Conservation (phyloP, 2,113 vertebrate genomes). For the Trogon melanurus region DNA sequence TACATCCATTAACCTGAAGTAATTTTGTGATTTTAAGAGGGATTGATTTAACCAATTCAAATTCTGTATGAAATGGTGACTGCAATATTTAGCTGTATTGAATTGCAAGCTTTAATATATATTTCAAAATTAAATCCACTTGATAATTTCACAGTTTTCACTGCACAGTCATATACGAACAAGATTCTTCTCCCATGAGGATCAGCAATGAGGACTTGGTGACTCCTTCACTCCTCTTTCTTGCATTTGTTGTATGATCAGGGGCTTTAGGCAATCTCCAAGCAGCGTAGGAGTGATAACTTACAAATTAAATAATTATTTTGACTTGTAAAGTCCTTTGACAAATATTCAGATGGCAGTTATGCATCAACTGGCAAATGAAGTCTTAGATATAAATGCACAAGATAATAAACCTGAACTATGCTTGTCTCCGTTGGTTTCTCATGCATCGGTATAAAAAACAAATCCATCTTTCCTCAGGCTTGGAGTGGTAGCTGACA, state of each 20-base stretch:
- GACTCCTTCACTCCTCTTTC: background rate
- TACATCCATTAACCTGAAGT: background rate
- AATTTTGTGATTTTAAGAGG: background rate
- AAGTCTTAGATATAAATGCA: background rate
- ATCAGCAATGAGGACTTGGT: background rate
- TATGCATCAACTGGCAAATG: background rate
- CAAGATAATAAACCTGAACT: background rate
- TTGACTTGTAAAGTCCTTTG: background rate
- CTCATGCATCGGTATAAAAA: background rate
- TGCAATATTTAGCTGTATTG: background rate
- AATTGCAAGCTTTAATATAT: background rate
- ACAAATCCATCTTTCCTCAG: background rate
- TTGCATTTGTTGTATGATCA: background rate
- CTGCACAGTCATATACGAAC: background rate
- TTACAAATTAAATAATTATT: constrained; percentile 3
- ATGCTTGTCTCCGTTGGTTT: background rate
- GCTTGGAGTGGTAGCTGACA: background rate
- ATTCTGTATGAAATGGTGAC: background rate
- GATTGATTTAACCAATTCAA: background rate
- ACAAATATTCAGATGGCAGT: background rate
- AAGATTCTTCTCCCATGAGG: background rate
- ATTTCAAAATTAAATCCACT: background rate
- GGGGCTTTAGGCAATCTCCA: background rate
- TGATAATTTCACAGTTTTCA: background rate
- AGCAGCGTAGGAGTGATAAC: background rate